Percentiles rank a stretch among this genome's conserved stretches.
Evolutionary conservation across 2,797 vertebrate genomes (phyloP).

Genomic region (Sebastes diploproa): DNA sequence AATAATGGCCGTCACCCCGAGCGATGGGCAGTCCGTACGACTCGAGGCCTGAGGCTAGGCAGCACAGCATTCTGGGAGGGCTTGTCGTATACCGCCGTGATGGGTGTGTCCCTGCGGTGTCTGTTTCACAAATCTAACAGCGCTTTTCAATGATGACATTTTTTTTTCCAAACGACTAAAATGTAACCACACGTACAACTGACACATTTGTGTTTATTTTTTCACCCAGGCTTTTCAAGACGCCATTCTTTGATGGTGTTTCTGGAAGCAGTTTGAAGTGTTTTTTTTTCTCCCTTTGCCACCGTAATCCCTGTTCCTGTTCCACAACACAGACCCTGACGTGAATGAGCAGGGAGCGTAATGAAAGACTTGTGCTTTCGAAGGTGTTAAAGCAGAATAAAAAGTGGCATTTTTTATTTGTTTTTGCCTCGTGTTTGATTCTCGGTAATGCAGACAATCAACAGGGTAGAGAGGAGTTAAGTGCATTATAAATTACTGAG

Average conservation of each 20-base stretch:
- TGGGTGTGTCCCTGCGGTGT: conserved; percentile 37
- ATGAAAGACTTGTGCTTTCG: conserved; percentile 80
- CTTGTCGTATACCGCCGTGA: neutral
- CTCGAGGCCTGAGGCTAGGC: neutral
- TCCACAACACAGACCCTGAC: conserved; percentile 61
- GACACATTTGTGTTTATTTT: conserved; percentile 49
- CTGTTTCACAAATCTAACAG: conserved; percentile 22
- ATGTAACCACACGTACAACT: conserved; percentile 10
- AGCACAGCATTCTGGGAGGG: conserved; percentile 39
- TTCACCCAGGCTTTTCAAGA: conserved; percentile 29
- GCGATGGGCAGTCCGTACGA: conserved; percentile 12
- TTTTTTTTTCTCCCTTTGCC: conserved; percentile 57
- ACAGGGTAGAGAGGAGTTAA: conserved; percentile 81
- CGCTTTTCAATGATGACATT: conserved; percentile 8
- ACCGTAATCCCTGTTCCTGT: conserved; percentile 70
- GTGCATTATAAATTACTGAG: conserved; percentile 83
- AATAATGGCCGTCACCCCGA: conserved; percentile 65
- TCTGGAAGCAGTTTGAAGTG: conserved; percentile 64
- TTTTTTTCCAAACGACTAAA: conserved; percentile 47
- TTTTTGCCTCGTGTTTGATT: conserved; percentile 76
- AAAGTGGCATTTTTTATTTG: conserved; percentile 83
- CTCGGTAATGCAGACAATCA: conserved; percentile 82
- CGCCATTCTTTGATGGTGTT: conserved; percentile 65
- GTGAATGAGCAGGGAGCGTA: conserved; percentile 61
- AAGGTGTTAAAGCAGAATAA: conserved; percentile 77